Evolutionary conservation across 2,113 vertebrate genomes (phyloP), one percentile per base, ranked within the genome.

Genomic region (Perca schrenkii): DNA sequence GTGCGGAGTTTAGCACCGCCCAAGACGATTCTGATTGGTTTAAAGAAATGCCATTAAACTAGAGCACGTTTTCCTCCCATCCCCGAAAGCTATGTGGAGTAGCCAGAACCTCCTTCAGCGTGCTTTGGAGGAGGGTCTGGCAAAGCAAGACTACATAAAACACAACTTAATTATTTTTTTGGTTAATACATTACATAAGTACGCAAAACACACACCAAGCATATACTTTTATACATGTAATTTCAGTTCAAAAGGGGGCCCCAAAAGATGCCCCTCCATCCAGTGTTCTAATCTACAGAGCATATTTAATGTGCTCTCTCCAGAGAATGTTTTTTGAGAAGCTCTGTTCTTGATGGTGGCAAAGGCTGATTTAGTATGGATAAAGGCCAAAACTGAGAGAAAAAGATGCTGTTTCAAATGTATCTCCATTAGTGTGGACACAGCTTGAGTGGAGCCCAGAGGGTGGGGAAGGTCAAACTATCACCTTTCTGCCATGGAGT

Each of bases 401-500:
- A 80, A 85, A 81, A 74, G 46, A 74, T 53, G 74, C 64, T 22
- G 62, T 83, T 89, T 82, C 68, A 78, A 78, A 86, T 82, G 14
- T 58, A 62, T 87, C 31, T 85, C 57, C 60, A 77, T 86, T 74
- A 69, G 62, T 31, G 40, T 68, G 74, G 57, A 88, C 80, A 81
- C 3, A 17, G 70, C 58, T 49, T 47, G 53, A 72, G 74, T 19
- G 25, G 14, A 80, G 78, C 65, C 69, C 70, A 78, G 84, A 68
- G 66, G 71, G 28, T 74, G 65, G 69, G 70, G 40, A 46, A 65
- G 88, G 79, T 90, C 85, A 88, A 77, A 74, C 79, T 84, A 85
- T 90, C 69, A 86, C 88, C 77, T 91, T 93, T 89, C 89, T 78
- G 74, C 80, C 84, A 61, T 52, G 6, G 36, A 74, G 69, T 66